phyloP scores from a whole-genome alignment of 2,888 invertebrate species.

The Uloborus plumipes region DNA sequence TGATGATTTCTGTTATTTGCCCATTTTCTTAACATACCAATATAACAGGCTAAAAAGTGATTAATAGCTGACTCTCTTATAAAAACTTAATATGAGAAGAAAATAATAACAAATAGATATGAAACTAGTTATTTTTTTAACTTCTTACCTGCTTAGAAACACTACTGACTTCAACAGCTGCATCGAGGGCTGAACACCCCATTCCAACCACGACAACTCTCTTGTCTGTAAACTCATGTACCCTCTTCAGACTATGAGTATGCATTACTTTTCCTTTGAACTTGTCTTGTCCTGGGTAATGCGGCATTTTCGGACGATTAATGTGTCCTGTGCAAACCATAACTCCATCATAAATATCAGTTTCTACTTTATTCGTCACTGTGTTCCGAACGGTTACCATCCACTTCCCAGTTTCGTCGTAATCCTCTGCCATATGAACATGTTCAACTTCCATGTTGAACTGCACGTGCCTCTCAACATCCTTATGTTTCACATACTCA shows the following conservation, averaged over 20 bases:
- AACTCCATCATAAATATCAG: conserved; percentile 70
- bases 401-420: conserved; percentile 62
- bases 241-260: conserved; percentile 64
- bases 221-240: conserved; percentile 67
- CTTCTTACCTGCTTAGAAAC: conserved; percentile 58
- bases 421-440: conserved; percentile 38
- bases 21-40: too few relatives aligned
- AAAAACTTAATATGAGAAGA: too few relatives aligned
- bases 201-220: conserved; percentile 73
- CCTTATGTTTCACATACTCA: conserved; percentile 64
- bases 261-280: conserved; percentile 68
- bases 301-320: conserved; percentile 71
- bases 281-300: conserved; percentile 70
- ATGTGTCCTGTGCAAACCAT: conserved; percentile 73
- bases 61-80: too few relatives aligned
- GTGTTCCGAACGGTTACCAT: conserved; percentile 52
- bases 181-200: conserved; percentile 72
- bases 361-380: conserved; percentile 8
- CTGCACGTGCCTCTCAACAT: conserved; percentile 63
- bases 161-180: conserved; percentile 58
- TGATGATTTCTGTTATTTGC: too few relatives aligned
- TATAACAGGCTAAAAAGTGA: too few relatives aligned
- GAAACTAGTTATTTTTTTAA: background rate
- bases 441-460: conserved; percentile 41
- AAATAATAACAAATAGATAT: too few relatives aligned